These are phyloP conservation scores for Babylonia areolata DNA, from an alignment of 1,140 invertebrate genomes.

Conservation along the genomic window DNA sequence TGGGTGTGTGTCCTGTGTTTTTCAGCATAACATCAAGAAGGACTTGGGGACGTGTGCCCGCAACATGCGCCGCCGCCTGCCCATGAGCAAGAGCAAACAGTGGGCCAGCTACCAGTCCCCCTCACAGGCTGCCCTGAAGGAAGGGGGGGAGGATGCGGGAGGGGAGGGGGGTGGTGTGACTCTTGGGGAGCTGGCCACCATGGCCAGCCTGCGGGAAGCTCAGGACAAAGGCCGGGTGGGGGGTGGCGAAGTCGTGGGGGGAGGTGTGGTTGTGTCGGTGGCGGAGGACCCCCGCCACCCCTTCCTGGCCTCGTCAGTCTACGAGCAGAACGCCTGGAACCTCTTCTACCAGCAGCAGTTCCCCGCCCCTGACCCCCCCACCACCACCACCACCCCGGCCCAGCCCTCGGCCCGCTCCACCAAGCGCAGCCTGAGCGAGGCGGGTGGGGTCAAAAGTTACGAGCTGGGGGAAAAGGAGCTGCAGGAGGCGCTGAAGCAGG, in stretches of 20 bases:
- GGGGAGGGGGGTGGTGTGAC: slow-evolving; percentile 32
- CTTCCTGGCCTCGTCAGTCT: slow-evolving; percentile 34
- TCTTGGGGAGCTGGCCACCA: slow-evolving; percentile 43
- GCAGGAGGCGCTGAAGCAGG: slow-evolving; percentile 18
- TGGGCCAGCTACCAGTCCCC: slow-evolving; percentile 30
- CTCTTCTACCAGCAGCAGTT: slow-evolving; percentile 31
- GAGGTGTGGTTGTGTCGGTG: slow-evolving; percentile 12
- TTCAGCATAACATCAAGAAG: slow-evolving; percentile 49
- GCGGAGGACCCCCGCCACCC: slow-evolving; percentile 45
- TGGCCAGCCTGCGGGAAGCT: slow-evolving; percentile 43
- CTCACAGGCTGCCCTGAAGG: slow-evolving; percentile 21
- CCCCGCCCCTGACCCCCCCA: neutral
- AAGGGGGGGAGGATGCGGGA: slow-evolving; percentile 28
- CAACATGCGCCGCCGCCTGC: slow-evolving; percentile 48
- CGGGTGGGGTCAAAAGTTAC: neutral
- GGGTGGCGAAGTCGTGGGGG: neutral
- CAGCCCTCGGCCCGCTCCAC: neutral
- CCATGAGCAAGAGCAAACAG: slow-evolving; percentile 33
- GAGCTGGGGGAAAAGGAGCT: slow-evolving; percentile 26
- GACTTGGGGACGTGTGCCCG: slow-evolving; percentile 48
- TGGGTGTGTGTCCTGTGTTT: neutral
- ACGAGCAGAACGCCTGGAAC: slow-evolving; percentile 36
- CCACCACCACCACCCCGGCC: neutral
- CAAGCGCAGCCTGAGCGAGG: slow-evolving; percentile 27
- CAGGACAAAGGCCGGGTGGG: slow-evolving; percentile 37